A percentile compares a stretch with the other conserved stretches of the same genome.
These are phyloP conservation scores for Xylophagus ater DNA, from an alignment of 2,888 invertebrate genomes.

Conservation along the genomic window DNA sequence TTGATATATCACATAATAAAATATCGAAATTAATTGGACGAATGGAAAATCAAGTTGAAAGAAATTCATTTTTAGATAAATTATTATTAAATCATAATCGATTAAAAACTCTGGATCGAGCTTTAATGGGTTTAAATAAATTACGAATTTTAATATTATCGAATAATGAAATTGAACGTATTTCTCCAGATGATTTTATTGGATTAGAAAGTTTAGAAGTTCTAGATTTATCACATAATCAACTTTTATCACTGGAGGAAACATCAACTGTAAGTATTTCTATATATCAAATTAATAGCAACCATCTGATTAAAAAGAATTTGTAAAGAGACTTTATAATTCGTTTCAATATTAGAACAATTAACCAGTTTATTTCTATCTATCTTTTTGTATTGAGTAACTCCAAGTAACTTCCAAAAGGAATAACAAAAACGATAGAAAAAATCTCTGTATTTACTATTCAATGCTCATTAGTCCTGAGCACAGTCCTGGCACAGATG, in stretches of 20 bases:
- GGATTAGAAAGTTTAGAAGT: slow-evolving; percentile 62
- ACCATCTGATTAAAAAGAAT: too few species aligned
- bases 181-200: slow-evolving; percentile 66
- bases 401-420: too few species aligned
- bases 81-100: slow-evolving; percentile 64
- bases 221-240: slow-evolving; percentile 68
- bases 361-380: too few species aligned
- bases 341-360: too few species aligned
- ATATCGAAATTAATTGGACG: slow-evolving; percentile 55
- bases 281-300: background rate
- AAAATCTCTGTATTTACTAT: too few species aligned
- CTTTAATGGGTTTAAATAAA: slow-evolving; percentile 62
- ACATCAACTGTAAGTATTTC: slow-evolving; percentile 58
- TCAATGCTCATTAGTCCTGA: too few species aligned
- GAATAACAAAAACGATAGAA: too few species aligned
- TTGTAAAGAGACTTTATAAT: too few species aligned
- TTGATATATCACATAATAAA: slow-evolving; percentile 67
- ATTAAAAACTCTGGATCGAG: slow-evolving; percentile 58
- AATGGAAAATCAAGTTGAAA: slow-evolving; percentile 65
- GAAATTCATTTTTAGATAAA: slow-evolving; percentile 60
- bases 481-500: too few species aligned
- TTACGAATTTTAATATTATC: slow-evolving; percentile 62
- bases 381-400: too few species aligned
- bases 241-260: slow-evolving; percentile 64
- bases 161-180: slow-evolving; percentile 59